Evolutionary conservation across 2,797 vertebrate genomes (phyloP), one percentile per base, ranked within the genome.

Genomic region (Siniperca undulata): DNA sequence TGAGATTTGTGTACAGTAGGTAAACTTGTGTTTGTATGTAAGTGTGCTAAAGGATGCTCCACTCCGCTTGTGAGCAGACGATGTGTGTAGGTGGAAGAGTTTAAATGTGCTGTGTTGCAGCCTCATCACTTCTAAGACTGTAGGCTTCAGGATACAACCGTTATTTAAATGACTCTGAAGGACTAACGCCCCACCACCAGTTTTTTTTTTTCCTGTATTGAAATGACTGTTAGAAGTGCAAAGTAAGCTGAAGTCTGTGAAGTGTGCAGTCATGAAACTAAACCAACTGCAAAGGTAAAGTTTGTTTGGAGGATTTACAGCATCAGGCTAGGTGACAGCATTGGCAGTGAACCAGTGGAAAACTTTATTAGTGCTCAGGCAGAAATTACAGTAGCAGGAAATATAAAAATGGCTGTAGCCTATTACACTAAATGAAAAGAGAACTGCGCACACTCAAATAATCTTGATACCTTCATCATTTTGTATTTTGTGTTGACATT

Each of bases 101-200:
- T 59, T 14, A 30, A 55, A 22, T 58, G 52, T 27, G 44, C 12
- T 36, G 13, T 69, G n/a, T 77, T 36, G 55, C 60, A 48, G 64
- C 44, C 17, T 73, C 44, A 71, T 78, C 71, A 44, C 24, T 48
- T 67, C 24, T 68, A 36, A 20, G 42, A 70, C 40, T 42, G 9
- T 3, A 34, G 36, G 59, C 65, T 53, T 34, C 22, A 61, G 22
- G 34, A 44, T 61, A 69, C 36, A 50, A 42, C 30, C 3, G 52
- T 67, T 80, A 73, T 82, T 82, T 50, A 61, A 88, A 74, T 83
- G 22, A 56, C 44, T 55, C 11, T 55, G 40, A 50, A 65, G 34
- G 46, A 56, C 4, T 7, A n/a, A 38, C 10, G 20, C 22, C 38
- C 3, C 5, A 50, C 8, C 14, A 20, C 27, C 17, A 56, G 4